Evolutionary conservation across 2,797 vertebrate species (phyloP), one percentile per base, ranked within the genome.

Genomic region (Carapus acus): DNA sequence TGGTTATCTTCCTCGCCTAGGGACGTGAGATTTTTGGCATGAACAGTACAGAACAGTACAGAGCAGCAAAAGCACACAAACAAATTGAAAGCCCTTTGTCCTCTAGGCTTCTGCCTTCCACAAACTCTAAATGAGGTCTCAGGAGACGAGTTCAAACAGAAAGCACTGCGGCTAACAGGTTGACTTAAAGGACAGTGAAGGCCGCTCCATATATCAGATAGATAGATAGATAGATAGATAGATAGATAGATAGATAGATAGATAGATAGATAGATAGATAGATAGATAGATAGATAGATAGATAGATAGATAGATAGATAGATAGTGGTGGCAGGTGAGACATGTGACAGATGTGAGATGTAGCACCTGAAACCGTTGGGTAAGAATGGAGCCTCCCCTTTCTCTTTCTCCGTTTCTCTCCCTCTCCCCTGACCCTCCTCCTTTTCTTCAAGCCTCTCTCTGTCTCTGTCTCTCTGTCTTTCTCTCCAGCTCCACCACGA

Each of bases 31-130:
- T 51, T 62, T 43, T 42, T 43, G 2, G 20, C 7, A 42, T 38
- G 11, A 58, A 59, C 63, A 15, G 24, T 19, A 67, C 37, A 15
- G 24, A 17, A 67, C 37, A 54, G 49, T 24, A 37, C 45, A 50
- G 52, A 58, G 17, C 1, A 27, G 48, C 8, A 57, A 50, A 67
- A 62, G 22, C 27, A 46, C 31, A 59, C 37, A 58, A 36, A 61
- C 33, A 36, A 54, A 69, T 62, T 69, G 47, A 80, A 76, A 82
- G 72, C 44, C 17, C 74, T 76, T 79, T 79, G 62, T 75, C 73
- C 74, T 78, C 67, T 52, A 71, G 79, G 75, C 71, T 76, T 70
- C 50, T 62, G 59, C 22, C 29, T 71, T 55, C 46, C 47, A 63
- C 57, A 29, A 74, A 64, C 53, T 76, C 64, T 47, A 77, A 76